Percentiles rank a stretch among this genome's conserved stretches.
phyloP scores from a whole-genome alignment of 1,140 invertebrate genomes.

The roundworm (Caenorhabditis elegans) region WBcel235 BX284603.4:6143001-6143500 shows the following conservation, averaged over 20 bases:
- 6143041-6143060: slow-evolving; percentile 76
- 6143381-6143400: slow-evolving; percentile 78
- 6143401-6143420: slow-evolving; percentile 87
- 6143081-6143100: not conserved
- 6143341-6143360: slow-evolving; percentile 70
- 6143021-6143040: slow-evolving; percentile 84
- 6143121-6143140: slow-evolving; percentile 68
- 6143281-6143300: slow-evolving; percentile 73
- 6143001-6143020: slow-evolving; percentile 84
- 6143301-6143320: slow-evolving; percentile 84
- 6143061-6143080: slow-evolving; percentile 67
- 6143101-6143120: not conserved
- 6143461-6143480: too few species aligned
- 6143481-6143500: too few species aligned
- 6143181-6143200: slow-evolving; percentile 69
- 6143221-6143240: slow-evolving; percentile 74
- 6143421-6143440: slow-evolving; percentile 68
- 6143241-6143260: slow-evolving; percentile 78
- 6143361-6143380: slow-evolving; percentile 80
- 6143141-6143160: not conserved
- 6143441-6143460: too few species aligned
- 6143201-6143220: slow-evolving; percentile 49
- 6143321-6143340: slow-evolving; percentile 93
- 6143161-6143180: slow-evolving; percentile 69
- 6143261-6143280: slow-evolving; percentile 50